Base-by-base conservation (phyloP, 2,797 vertebrate genomes). In the Corythornis leucogaster region DNA sequence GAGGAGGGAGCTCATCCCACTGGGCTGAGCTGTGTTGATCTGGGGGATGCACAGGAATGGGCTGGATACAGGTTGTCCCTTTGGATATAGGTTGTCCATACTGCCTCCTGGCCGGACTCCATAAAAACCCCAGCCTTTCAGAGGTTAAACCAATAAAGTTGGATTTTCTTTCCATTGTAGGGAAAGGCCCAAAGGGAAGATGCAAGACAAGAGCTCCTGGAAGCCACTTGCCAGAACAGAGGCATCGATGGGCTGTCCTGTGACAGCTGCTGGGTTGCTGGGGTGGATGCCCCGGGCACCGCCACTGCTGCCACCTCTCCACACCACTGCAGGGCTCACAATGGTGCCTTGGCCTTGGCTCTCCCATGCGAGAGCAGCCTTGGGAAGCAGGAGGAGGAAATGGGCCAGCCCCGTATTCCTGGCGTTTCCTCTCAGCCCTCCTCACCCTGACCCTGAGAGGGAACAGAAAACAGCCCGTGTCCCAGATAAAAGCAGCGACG, bases 331-430 rank as follows among this genome's bases (percentile, higher is more conserved):
- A 14, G 28, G 30, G 51, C 63, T 59, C 11, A 1, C 7, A 6
- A 18, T 8, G 1, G 40, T 5, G 82, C 71, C 45, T n/a, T 4
- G 1, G 58, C 68, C 70, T 81, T 42, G 70, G 54, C 63, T 94
- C 89, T 95, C 89, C 85, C 84, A 93, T 1, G 4, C 5, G 6
- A 59, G 21, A 90, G 30, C 55, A 84, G 71, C 89, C 91, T 87
- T 74, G 81, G 92, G 92, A 95, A 92, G 78, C 2, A 1, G 67
- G 75, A 92, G 89, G 68, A 90, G 75, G 89, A 94, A 92, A 78
- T 9, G 4, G 75, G 81, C 78, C 92, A 66, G 80, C 78, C 83
- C 74, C 7, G 0, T 73, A 66, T 92, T 84, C 78, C 78, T 4
- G 0, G 19, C 1, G 2, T 55, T 94, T 94, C 89, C 91, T 90